phyloP scores from a whole-genome alignment of 1,140 invertebrate species.

The Teleopsis dalmanni region DNA sequence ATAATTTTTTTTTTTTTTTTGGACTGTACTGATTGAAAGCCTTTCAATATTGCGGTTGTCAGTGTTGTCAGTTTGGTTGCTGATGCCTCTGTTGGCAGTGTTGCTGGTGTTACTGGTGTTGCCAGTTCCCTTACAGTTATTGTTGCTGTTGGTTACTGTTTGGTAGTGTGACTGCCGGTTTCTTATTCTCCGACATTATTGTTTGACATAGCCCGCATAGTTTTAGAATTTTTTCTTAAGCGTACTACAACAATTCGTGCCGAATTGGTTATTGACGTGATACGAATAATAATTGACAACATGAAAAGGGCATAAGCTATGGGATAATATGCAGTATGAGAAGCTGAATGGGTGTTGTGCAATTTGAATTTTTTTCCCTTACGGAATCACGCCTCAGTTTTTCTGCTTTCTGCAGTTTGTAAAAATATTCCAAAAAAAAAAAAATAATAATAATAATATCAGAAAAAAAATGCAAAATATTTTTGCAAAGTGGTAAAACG shows the following conservation, averaged over 20 bases:
- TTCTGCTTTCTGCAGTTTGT: too few species aligned
- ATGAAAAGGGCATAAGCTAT: not conserved
- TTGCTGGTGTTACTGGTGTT: not conserved
- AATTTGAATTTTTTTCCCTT: too few species aligned
- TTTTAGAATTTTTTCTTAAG: constrained; percentile 1
- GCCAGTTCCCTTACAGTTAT: not conserved
- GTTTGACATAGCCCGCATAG: not conserved
- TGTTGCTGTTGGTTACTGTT: not conserved
- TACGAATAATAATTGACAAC: constrained; percentile 5
- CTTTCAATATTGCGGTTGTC: constrained; percentile 1
- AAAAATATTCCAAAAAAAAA: too few species aligned
- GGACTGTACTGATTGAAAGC: constrained; percentile 1
- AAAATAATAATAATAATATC: too few species aligned
- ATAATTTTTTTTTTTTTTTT: not conserved
- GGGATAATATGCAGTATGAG: too few species aligned
- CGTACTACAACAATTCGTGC: not conserved
- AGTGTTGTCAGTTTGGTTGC: constrained; percentile 4
- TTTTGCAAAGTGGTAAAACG: constrained; percentile 6
- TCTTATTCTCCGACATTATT: not conserved
- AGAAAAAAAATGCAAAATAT: too few species aligned
- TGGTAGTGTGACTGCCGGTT: not conserved
- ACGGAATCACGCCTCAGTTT: too few species aligned
- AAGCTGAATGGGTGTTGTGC: too few species aligned
- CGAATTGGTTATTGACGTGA: constrained; percentile 2
- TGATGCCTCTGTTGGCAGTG: not conserved